phyloP scores from a whole-genome alignment of 2,888 invertebrate genomes.

The Drosophila anceps region DNA sequence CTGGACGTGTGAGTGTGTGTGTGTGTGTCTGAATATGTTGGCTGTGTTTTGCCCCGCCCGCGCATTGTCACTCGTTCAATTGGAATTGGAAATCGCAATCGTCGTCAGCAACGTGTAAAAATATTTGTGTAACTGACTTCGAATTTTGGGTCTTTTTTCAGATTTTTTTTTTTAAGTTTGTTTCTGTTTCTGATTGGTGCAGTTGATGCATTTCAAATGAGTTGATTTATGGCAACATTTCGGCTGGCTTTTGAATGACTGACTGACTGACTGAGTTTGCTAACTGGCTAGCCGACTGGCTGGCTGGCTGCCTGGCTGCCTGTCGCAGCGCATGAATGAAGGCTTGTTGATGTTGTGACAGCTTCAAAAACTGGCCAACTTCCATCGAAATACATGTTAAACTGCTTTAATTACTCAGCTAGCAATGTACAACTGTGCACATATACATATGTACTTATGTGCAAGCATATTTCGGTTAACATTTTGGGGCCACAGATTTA shows the following conservation, averaged over 20 bases:
- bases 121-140: conserved; percentile 78
- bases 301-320: conserved; percentile 39
- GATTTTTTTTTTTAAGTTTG: conserved; percentile 56
- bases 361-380: conserved; percentile 72
- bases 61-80: conserved; percentile 68
- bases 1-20: conserved; percentile 10
- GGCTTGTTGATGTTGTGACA: conserved; percentile 79
- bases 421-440: conserved; percentile 50
- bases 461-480: conserved; percentile 45
- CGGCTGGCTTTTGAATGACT: conserved; percentile 69
- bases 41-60: conserved; percentile 61
- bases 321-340: conserved; percentile 76
- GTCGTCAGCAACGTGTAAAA: conserved; percentile 69
- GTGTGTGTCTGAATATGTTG: conserved; percentile 27
- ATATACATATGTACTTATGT: conserved; percentile 38
- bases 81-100: conserved; percentile 70
- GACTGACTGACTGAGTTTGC: conserved; percentile 48
- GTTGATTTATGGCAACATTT: conserved; percentile 80
- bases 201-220: conserved; percentile 82
- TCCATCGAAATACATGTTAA: conserved; percentile 70
- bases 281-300: conserved; percentile 43
- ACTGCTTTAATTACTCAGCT: conserved; percentile 78
- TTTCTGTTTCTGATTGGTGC: conserved; percentile 80
- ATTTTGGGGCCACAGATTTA: conserved; percentile 71
- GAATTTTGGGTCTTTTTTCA: conserved; percentile 40